Percentiles rank a stretch among this genome's conserved stretches.
These are phyloP conservation scores for Nasonia vitripennis DNA, from an alignment of 1,140 invertebrate genomes.

Conservation along the genomic window DNA sequence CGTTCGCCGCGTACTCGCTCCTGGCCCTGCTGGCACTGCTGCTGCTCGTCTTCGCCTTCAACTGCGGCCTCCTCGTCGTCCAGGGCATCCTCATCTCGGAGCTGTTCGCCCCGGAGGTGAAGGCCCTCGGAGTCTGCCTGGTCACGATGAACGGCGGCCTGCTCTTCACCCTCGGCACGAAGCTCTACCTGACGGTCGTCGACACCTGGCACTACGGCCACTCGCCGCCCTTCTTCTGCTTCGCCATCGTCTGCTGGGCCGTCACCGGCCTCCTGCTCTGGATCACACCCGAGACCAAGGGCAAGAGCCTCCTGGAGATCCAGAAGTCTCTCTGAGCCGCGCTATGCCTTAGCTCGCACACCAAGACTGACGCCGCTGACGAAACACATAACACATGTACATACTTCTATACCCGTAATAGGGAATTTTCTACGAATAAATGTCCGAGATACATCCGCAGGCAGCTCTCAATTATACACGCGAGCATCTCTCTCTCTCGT, in stretches of 20 bases:
- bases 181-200: constrained; percentile 80
- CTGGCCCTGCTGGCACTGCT: constrained; percentile 78
- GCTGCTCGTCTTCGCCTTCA: constrained; percentile 80
- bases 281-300: constrained; percentile 86
- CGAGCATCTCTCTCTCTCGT: too few relatives aligned
- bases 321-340: constrained; percentile 50
- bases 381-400: too few relatives aligned
- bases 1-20: constrained; percentile 69
- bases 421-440: too few relatives aligned
- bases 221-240: constrained; percentile 81
- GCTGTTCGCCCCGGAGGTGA: constrained; percentile 82
- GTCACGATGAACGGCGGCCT: constrained; percentile 81
- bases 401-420: too few relatives aligned
- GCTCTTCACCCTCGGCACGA: constrained; percentile 81
- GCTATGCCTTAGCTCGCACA: too few relatives aligned
- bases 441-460: too few relatives aligned
- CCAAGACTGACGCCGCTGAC: too few relatives aligned
- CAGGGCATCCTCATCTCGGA: constrained; percentile 83
- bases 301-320: constrained; percentile 79
- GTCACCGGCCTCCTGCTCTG: constrained; percentile 78
- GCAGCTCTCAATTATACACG: too few relatives aligned
- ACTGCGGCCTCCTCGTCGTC: constrained; percentile 81
- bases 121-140: constrained; percentile 80
- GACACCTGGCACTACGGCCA: constrained; percentile 78
- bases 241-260: constrained; percentile 72